Evolutionary conservation across 2,113 vertebrate genomes (phyloP), one percentile per base, ranked within the genome.

Genomic region (Ariopsis seemanni): DNA sequence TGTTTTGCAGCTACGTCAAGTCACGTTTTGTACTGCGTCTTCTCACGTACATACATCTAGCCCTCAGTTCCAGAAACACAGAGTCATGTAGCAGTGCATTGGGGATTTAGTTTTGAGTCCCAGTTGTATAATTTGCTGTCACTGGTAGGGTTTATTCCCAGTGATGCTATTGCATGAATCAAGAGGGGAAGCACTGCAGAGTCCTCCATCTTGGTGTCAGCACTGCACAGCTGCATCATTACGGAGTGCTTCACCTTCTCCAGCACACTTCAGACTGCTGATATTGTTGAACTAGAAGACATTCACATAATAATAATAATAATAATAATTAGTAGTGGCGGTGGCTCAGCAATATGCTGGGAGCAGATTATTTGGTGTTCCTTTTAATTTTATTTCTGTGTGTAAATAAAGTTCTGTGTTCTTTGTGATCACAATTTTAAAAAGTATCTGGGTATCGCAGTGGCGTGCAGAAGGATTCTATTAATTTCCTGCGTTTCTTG

Each of bases 401-500:
- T 83, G 7, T 67, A n/a, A 18, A 34, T 42, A 25, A 67, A 27
- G 10, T 57, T 60, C 57, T 20, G 5, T 52, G 5, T 7, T 11
- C 9, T 72, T 34, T 81, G 14, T 65, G 48, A 80, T 81, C n/a
- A 27, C 67, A 81, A 60, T 87, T 82, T 34, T 67, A 20, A n/a
- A 74, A 62, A 79, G 62, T 75, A n/a, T 14, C 9, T 58, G 9
- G 85, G 22, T 82, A 30, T 71, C 20, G 1, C 63, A 20, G 22
- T 83, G 52, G 20, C 62, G 20, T 58, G 48, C 22, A 67, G 79
- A 72, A 27, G 48, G 60, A 67, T 81, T 58, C 85, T 69, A 30
- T 88, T 89, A 65, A 90, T 87, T 90, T 85, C 83, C 87, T 85
- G 85, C 52, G 81, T 88, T 86, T 88, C 87, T 52, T 30, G 57